phyloP scores from a whole-genome alignment of 1,140 invertebrate species.

The Camponotus pennsylvanicus region DNA sequence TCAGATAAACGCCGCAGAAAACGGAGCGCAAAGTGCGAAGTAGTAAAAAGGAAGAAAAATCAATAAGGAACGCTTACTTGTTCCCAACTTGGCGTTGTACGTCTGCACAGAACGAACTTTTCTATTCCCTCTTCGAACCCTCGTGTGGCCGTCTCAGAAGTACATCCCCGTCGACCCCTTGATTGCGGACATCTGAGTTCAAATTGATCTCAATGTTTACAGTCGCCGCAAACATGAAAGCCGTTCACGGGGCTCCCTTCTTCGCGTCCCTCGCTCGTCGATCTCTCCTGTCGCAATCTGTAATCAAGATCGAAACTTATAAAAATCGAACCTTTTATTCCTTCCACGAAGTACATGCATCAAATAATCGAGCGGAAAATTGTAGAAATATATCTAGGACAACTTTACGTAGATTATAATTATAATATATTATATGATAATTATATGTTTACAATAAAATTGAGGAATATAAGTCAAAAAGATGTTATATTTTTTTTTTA shows the following conservation, averaged over 20 bases:
- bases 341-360: neutral
- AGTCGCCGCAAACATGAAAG: conserved; percentile 56
- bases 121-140: conserved; percentile 66
- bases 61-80: conserved; percentile 48
- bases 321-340: conserved; percentile 31
- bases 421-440: neutral
- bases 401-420: neutral
- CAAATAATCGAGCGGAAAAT: neutral
- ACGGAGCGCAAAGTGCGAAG: conserved; percentile 25
- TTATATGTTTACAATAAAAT: neutral
- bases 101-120: conserved; percentile 60
- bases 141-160: conserved; percentile 49
- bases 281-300: conserved; percentile 30
- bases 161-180: conserved; percentile 60
- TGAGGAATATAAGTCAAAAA: neutral
- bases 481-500: neutral
- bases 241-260: conserved; percentile 44
- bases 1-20: conserved; percentile 8
- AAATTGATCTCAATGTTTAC: conserved; percentile 79
- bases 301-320: neutral
- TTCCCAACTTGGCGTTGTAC: conserved; percentile 37
- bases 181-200: conserved; percentile 80
- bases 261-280: neutral
- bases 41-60: conserved; percentile 27
- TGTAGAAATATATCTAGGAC: neutral